phyloP scores from a whole-genome alignment of 2,797 vertebrate species.

The Oryzias dopingdopingensis region DNA sequence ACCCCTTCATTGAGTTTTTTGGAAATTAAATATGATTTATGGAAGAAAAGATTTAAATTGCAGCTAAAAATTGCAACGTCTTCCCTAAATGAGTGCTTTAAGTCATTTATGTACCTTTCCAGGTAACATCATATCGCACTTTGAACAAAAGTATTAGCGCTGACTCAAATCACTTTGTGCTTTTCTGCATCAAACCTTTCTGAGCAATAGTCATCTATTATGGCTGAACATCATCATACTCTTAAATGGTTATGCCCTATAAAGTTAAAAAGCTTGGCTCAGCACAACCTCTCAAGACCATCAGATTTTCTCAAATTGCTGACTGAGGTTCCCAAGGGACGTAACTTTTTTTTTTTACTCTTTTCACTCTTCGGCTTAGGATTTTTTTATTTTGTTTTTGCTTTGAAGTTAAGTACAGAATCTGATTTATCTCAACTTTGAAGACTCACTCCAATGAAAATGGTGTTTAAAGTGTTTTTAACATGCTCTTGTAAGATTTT shows the following conservation, averaged over 20 bases:
- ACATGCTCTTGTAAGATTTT: background rate
- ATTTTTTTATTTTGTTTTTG: slow-evolving; percentile 16
- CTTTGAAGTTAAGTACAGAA: slow-evolving; percentile 38
- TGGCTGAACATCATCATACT: slow-evolving; percentile 23
- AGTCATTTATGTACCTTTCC: slow-evolving; percentile 30
- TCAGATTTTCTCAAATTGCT: slow-evolving; percentile 49
- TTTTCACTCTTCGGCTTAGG: slow-evolving; percentile 23
- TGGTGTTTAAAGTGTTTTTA: slow-evolving; percentile 19
- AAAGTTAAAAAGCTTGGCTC: slow-evolving; percentile 49
- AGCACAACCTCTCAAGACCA: slow-evolving; percentile 54
- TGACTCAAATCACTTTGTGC: slow-evolving; percentile 67
- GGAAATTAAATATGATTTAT: too few species aligned
- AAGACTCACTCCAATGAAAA: slow-evolving; percentile 39
- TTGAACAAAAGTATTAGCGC: slow-evolving; percentile 49
- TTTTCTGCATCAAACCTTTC: slow-evolving; percentile 45
- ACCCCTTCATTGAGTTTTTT: background rate
- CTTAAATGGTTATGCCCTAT: slow-evolving; percentile 38
- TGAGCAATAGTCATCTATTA: slow-evolving; percentile 38
- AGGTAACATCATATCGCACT: slow-evolving; percentile 21
- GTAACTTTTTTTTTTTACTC: slow-evolving; percentile 36
- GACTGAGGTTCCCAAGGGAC: slow-evolving; percentile 41
- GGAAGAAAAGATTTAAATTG: too few species aligned
- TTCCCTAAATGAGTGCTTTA: background rate
- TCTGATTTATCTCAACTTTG: slow-evolving; percentile 56
- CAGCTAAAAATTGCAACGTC: too few species aligned